These are phyloP conservation scores for Otus sunia DNA, from an alignment of 2,113 vertebrate genomes.

Conservation along the genomic window DNA sequence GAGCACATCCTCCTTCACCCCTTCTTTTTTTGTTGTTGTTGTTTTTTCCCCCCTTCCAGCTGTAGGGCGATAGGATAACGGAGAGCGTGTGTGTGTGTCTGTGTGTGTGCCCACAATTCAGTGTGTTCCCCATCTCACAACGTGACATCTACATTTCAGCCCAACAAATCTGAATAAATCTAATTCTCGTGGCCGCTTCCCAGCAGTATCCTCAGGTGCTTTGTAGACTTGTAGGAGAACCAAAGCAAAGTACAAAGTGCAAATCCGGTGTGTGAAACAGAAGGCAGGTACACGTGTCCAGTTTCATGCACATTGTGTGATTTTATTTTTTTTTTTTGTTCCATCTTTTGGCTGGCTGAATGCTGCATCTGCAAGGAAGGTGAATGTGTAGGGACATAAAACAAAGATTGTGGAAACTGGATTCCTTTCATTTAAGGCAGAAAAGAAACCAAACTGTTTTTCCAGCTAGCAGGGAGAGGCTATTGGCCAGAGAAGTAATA, in stretches of 20 bases:
- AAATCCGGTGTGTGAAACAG: neutral
- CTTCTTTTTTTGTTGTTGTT: no score
- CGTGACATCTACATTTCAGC: rapidly evolving
- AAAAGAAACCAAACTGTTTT: neutral
- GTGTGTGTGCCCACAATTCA: neutral
- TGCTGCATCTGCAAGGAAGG: neutral
- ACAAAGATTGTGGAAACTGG: neutral
- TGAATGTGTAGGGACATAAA: neutral
- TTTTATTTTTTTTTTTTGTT: no score
- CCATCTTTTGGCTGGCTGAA: neutral
- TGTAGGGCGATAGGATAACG: rapidly evolving
- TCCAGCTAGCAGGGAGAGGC: neutral
- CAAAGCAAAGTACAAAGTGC: rapidly evolving
- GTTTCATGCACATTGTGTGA: rapidly evolving
- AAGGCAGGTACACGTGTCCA: neutral
- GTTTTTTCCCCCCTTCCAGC: neutral
- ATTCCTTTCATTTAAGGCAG: neutral
- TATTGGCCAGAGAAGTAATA: rapidly evolving
- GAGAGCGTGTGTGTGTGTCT: rapidly evolving
- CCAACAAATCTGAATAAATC: neutral
- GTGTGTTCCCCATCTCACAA: neutral
- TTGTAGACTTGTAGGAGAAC: neutral
- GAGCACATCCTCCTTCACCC: neutral
- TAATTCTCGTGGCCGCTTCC: rapidly evolving
- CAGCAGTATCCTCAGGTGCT: neutral